phyloP scores from a whole-genome alignment of 1,140 invertebrate genomes.

The Rhyzopertha dominica region DNA sequence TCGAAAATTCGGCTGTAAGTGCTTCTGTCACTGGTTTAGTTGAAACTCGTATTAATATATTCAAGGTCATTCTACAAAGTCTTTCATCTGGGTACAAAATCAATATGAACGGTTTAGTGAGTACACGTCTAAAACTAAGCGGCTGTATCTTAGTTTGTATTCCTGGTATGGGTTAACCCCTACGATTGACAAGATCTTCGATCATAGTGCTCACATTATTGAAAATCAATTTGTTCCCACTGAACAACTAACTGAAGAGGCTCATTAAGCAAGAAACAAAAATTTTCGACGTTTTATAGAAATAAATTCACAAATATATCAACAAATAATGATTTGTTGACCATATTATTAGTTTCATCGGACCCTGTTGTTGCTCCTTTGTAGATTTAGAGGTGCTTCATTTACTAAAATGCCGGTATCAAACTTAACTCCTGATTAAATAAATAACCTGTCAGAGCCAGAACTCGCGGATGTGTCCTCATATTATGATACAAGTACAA shows the following conservation, averaged over 20 bases:
- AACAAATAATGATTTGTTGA: too few species aligned
- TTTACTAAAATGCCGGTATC: too few species aligned
- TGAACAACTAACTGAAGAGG: constrained; percentile 18
- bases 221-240: not conserved
- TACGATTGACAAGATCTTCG: constrained; percentile 36
- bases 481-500: too few species aligned
- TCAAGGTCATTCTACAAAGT: constrained; percentile 20
- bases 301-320: constrained; percentile 10
- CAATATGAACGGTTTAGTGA: constrained; percentile 27
- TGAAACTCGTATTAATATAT: constrained; percentile 14
- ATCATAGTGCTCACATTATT: constrained; percentile 9
- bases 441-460: too few species aligned
- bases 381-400: too few species aligned
- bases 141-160: constrained; percentile 30
- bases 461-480: too few species aligned
- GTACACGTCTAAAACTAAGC: constrained; percentile 28
- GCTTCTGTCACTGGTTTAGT: constrained; percentile 16
- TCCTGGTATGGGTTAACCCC: constrained; percentile 35
- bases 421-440: too few species aligned
- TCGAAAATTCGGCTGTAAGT: constrained; percentile 19
- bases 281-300: constrained; percentile 24
- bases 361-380: too few species aligned
- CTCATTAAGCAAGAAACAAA: constrained; percentile 24
- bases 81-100: constrained; percentile 27
- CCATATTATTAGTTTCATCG: too few species aligned